Evolutionary conservation across 2,113 vertebrate species (phyloP).

Genomic region (Rhynchomys soricoides): DNA sequence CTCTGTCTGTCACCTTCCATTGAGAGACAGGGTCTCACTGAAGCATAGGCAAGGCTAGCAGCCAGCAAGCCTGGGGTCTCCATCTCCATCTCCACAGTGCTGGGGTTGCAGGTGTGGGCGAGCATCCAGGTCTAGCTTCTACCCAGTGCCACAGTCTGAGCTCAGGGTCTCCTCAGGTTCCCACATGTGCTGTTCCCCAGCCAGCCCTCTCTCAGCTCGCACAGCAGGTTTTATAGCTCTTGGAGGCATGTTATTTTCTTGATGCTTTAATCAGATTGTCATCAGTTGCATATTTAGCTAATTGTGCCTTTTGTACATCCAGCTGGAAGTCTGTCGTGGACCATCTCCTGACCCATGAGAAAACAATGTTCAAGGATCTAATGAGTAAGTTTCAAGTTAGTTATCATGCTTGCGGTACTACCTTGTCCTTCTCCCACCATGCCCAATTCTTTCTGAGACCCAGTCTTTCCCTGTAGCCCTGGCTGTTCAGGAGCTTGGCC

Average conservation of each 20-base stretch:
- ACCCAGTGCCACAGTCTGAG: no score
- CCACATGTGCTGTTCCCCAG: neutral
- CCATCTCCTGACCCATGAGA: constrained; percentile 97
- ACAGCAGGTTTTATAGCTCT: neutral
- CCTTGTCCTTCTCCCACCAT: no score
- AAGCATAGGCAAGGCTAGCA: no score
- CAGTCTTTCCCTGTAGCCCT: neutral
- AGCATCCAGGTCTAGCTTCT: neutral
- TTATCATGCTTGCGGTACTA: neutral
- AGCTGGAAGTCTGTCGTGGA: constrained; percentile 98
- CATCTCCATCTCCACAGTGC: neutral
- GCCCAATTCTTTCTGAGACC: accelerated
- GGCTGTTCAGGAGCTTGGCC: neutral
- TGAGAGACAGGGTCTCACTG: neutral
- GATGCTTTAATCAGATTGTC: neutral
- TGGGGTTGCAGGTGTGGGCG: neutral
- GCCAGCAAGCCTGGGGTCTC: neutral
- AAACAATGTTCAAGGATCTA: constrained; percentile 99
- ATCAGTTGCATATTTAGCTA: constrained; percentile 31
- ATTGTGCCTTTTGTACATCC: constrained; percentile 65
- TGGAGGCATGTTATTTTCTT: neutral
- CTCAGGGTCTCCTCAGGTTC: neutral
- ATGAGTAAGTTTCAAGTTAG: constrained; percentile 92
- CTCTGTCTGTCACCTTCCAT: neutral
- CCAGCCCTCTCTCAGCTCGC: neutral